Conservation (phyloP, 2,113 vertebrate genomes). For the Eonycteris spelaea region DNA sequence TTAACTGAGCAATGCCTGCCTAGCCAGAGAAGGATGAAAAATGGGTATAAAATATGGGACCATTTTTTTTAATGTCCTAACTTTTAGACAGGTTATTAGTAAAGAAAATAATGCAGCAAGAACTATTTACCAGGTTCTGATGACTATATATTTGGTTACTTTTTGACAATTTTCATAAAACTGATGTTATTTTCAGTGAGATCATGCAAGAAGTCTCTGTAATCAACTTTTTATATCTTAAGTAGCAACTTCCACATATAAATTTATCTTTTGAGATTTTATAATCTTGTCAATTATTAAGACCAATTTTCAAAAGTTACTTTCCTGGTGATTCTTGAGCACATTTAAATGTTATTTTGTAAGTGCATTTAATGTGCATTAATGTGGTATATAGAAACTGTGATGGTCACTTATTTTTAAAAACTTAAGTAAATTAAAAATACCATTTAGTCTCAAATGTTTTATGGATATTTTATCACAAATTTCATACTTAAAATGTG, state of each 20-base stretch:
- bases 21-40: background rate
- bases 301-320: background rate
- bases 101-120: background rate
- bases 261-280: background rate
- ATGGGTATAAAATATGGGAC: background rate
- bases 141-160: background rate
- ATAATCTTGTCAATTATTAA: background rate
- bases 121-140: background rate
- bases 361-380: background rate
- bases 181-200: background rate
- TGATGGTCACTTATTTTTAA: background rate
- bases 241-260: background rate
- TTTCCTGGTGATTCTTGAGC: background rate
- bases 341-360: background rate
- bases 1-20: background rate
- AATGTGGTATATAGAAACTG: background rate
- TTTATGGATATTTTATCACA: background rate
- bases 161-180: background rate
- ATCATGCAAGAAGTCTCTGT: background rate
- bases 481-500: background rate
- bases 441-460: background rate
- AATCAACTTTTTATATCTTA: background rate
- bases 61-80: background rate
- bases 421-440: background rate
- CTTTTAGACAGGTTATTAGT: background rate